Evolutionary conservation across 1,140 invertebrate genomes (phyloP), one percentile per base, ranked within the genome.

Genomic region (Mizuhopecten yessoensis): DNA sequence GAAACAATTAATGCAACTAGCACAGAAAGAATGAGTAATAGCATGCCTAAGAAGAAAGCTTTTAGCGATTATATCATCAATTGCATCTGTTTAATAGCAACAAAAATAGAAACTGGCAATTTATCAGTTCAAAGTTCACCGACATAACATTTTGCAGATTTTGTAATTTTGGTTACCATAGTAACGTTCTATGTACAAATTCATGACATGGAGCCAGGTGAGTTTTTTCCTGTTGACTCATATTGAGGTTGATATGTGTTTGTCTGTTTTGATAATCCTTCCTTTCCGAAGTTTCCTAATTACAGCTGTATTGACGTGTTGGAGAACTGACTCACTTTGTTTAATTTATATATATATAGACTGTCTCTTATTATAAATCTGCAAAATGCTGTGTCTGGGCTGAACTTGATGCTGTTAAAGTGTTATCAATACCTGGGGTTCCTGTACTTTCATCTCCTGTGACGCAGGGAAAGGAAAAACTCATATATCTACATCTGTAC

Each of bases 41-140:
- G 29, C 57, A 75, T 75, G 57, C 57, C 57, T 75, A 29, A n/a
- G 20, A 49, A 49, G 11, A 17, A 75, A 75, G 57, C 57, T 29
- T 75, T n/a, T 29, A 75, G 57, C n/a, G 57, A 75, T 75, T 75
- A 75, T 75, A 75, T 75, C 23, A 75, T 75, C 57, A 75, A 29
- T 75, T 29, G 57, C 57, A 75, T 75, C 57, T 75, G 57, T 75
- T 75, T 75, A 75, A 75, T 75, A 75, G 57, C 57, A 75, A 75
- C 57, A 75, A 75, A 75, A 75, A 75, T 75, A 75, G 57, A 75
- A 75, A 75, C 57, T 75, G 57, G 57, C 57, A 75, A 5, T 75
- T 75, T 75, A 29, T 75, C 57, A 75, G n/a, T 9, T 75, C n/a
- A 29, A 23, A n/a, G 5, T 75, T 75, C 57, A 75, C 57, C 9